Evolutionary conservation across 1,140 invertebrate genomes (phyloP), one percentile per base, ranked within the genome.

Genomic region (Laupala kohalensis): DNA sequence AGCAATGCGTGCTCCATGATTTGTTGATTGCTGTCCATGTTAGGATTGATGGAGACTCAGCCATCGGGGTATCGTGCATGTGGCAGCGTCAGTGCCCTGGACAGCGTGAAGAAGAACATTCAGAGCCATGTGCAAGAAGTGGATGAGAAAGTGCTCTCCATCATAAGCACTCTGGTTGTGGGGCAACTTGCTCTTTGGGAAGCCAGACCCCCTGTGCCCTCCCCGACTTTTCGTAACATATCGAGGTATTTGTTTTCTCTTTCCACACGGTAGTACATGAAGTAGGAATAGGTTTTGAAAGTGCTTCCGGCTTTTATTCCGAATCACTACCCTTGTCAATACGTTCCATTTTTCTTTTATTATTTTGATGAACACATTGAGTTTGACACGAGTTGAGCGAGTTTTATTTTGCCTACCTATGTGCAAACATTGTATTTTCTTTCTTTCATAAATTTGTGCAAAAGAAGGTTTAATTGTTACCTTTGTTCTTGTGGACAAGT

Each of bases 161-260:
- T 99, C 76, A 92, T 98, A 67, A 91, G 90, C 76, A 91, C 90
- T 76, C 87, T 95, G 75, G 81, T 97, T 23, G 86, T 86, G 30
- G 86, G 85, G 67, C 91, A 95, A 77, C 81, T 96, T 73, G 83
- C 83, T 19, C 85, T 85, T 74, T 99, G 96, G 96, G 93, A 95
- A 79, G 95, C 95, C 0, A 91, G 93, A 77, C 94, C 96, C 25
- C 96, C 96, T 3, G 91, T 98, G 74, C 97, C 97, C 29, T 98
- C 96, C 3, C 87, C 90, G 76, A 89, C 90, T 76, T 97, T 99
- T 81, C 87, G 93, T 74, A 91, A 90, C 81, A 93, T 98, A 77
- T 95, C 93, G 69, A 85, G 80, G 84, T 84, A 78, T 76, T 77
- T 69, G 80, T 85, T 75, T 76, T 77, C 73, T 90, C 92, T 80